Evolutionary conservation across 2,113 vertebrate genomes (phyloP), one percentile per base, ranked within the genome.

Genomic region (Mirza zaza): DNA sequence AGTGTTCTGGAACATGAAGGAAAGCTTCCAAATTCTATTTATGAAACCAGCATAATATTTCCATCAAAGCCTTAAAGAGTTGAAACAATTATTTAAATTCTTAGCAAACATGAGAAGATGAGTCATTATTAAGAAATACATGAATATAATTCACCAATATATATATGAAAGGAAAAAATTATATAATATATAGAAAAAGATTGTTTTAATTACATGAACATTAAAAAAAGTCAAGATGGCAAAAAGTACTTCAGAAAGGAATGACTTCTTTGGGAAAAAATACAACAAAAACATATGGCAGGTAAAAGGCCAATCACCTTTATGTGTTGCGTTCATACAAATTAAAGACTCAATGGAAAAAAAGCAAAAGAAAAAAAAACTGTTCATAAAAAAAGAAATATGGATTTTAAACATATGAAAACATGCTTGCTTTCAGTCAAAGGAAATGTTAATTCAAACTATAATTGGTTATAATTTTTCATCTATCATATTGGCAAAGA

Each of bases 21-120:
- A 90, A 80, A 65, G 71, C 20, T 71, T 63, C 73, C 57, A 93
- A 79, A 96, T 73, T 86, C 55, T 91, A 80, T 50, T 93, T 71
- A 84, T 55, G n/a, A 96, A 85, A 80, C 25, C 13, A 80, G 23
- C 20, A 9, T 79, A 85, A 63, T 45, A 85, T 0, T 85, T 42
- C 70, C 65, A 85, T 93, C 55, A 85, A 80, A 90, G 42, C 45
- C 29, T 67, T 57, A 79, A 63, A 85, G 65, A 67, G 18, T 39
- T 68, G 15, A 34, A 93, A 94, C 20, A 57, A 57, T 57, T 57
- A 88, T 55, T 84, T 84, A 84, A 59, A 84, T 84, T 90, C n/a
- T 85, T 10, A 63, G 36, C 23, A 85, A 55, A 81, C 68, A 65
- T 81, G n/a, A 67, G 29, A 95, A 23, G 55, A 80, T 80, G 15